Percentiles rank a stretch among this genome's conserved stretches.
Conservation (phyloP, 2,113 vertebrate genomes). For the Megaptera novaeangliae region DNA sequence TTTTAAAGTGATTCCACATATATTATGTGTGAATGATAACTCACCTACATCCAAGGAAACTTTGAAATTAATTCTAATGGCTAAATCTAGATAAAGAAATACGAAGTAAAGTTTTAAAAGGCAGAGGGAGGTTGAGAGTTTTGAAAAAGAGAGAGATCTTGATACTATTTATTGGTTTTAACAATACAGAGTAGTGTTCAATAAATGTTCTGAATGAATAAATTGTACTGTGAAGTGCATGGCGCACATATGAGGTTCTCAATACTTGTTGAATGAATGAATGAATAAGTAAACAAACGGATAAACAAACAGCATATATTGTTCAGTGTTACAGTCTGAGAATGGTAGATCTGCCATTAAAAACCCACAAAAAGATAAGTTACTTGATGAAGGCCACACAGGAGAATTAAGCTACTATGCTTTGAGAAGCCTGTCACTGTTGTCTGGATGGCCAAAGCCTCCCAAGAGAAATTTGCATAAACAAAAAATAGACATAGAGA, state of each 20-base stretch:
- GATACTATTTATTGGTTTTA: not conserved
- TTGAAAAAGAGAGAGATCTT: not conserved
- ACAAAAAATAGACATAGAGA: not conserved
- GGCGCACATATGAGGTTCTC: not conserved
- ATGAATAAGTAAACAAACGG: not conserved
- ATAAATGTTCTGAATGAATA: slow-evolving; percentile 32
- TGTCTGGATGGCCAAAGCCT: not conserved
- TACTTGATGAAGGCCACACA: not conserved
- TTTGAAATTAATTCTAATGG: slow-evolving; percentile 31
- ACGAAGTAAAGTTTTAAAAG: slow-evolving; percentile 7
- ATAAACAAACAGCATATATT: not conserved
- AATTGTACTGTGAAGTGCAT: not conserved
- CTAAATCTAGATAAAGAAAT: slow-evolving; percentile 9
- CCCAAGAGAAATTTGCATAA: not conserved
- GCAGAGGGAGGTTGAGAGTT: not conserved
- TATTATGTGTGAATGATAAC: not conserved
- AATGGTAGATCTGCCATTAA: not conserved
- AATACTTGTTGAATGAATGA: not conserved
- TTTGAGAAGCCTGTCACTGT: not conserved
- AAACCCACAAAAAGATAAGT: not conserved
- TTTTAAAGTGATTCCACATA: not conserved
- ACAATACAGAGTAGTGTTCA: not conserved
- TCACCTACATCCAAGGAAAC: not conserved
- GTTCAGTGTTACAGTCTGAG: not conserved
- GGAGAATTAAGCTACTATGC: not conserved